A percentile compares a stretch with the other conserved stretches of the same genome.
Conservation (phyloP, 2,113 vertebrate species). For the Baryphthengus martii region DNA sequence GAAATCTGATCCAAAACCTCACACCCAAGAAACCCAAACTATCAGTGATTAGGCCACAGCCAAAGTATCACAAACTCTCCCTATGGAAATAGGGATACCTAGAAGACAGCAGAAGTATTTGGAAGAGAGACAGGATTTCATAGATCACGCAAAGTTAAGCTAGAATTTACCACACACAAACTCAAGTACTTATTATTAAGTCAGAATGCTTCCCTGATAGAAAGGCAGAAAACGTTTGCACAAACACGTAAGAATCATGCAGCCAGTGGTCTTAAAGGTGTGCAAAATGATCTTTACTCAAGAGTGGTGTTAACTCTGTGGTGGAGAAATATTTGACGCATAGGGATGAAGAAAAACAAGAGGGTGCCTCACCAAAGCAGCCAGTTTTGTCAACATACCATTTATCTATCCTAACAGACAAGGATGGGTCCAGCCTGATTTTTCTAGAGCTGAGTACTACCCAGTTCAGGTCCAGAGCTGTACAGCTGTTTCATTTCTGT, state of each 20-base stretch:
- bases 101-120: neutral
- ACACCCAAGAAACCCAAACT: neutral
- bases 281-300: neutral
- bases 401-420: neutral
- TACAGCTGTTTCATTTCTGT: neutral
- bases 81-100: rapidly evolving
- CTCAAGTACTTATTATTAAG: neutral
- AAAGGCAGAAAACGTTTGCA: neutral
- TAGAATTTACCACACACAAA: neutral
- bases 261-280: neutral
- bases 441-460: neutral
- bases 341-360: neutral
- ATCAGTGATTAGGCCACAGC: neutral
- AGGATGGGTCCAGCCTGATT: neutral
- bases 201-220: neutral
- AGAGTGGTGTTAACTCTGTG: neutral
- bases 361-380: neutral
- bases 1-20: neutral
- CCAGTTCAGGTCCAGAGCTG: neutral
- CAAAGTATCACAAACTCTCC: neutral
- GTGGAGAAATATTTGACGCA: neutral
- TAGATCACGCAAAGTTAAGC: rapidly evolving
- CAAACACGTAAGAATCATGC: neutral
- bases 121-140: neutral
- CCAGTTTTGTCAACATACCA: neutral